phyloP scores from a whole-genome alignment of 1,140 invertebrate species.

The Drosophila sechellia region DNA sequence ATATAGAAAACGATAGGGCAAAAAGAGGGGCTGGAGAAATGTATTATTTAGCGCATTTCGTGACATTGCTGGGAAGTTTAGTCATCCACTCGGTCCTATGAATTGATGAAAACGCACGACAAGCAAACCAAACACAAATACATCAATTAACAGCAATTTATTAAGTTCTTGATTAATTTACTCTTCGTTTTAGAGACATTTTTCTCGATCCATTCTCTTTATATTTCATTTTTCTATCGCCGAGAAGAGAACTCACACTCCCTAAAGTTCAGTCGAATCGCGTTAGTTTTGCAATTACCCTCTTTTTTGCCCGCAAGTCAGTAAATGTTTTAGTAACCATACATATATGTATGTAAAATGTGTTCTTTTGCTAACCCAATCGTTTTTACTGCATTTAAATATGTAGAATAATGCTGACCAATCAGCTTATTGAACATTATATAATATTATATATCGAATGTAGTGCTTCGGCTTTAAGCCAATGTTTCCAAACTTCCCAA shows the following conservation, averaged over 20 bases:
- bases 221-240: background rate
- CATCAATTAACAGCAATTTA: constrained; percentile 48
- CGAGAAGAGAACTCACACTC: background rate
- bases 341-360: no score
- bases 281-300: no score
- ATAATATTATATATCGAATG: no score
- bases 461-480: no score
- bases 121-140: constrained; percentile 41
- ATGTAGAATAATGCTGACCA: no score
- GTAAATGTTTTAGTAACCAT: no score
- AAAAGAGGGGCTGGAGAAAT: constrained; percentile 18
- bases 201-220: background rate
- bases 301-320: no score
- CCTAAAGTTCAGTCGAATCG: background rate
- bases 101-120: constrained; percentile 37
- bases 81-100: constrained; percentile 13
- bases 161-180: constrained; percentile 34
- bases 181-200: constrained; percentile 5
- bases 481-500: background rate
- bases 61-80: constrained; percentile 29
- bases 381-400: no score
- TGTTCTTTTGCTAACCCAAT: no score
- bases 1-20: background rate
- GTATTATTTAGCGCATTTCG: constrained; percentile 34
- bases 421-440: no score